Evolutionary conservation across 2,888 invertebrate species (phyloP).

Genomic region (Ceraclea dissimilis): DNA sequence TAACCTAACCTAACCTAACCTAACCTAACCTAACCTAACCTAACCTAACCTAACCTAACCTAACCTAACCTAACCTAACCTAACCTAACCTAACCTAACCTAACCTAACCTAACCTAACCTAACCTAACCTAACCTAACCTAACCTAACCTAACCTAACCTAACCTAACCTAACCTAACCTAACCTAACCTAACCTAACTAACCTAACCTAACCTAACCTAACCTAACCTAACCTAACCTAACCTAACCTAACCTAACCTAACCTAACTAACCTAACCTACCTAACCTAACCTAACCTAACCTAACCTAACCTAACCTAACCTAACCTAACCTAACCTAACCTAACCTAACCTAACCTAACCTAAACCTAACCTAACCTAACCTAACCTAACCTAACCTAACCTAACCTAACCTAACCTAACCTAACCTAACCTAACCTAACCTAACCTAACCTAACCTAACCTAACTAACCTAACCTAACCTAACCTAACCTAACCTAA

Average conservation of each 20-base stretch:
- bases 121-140: slow-evolving; percentile 13
- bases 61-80: slow-evolving; percentile 13
- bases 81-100: slow-evolving; percentile 20
- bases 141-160: slow-evolving; percentile 15
- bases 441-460: slow-evolving; percentile 24
- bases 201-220: slow-evolving; percentile 24
- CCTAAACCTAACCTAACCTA: slow-evolving; percentile 27
- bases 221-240: slow-evolving; percentile 25
- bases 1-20: slow-evolving; percentile 20
- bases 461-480: slow-evolving; percentile 22
- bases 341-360: not conserved
- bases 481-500: slow-evolving; percentile 26
- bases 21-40: slow-evolving; percentile 21
- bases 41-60: slow-evolving; percentile 21
- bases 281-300: slow-evolving; percentile 24
- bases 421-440: slow-evolving; percentile 27
- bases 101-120: slow-evolving; percentile 15
- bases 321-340: slow-evolving; percentile 16
- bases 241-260: slow-evolving; percentile 25
- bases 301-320: slow-evolving; percentile 27
- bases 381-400: slow-evolving; percentile 24
- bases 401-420: slow-evolving; percentile 27
- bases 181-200: slow-evolving; percentile 20
- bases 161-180: slow-evolving; percentile 8
- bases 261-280: slow-evolving; percentile 26